Evolutionary conservation across 2,888 invertebrate genomes (phyloP).

Genomic region (Leptinotarsa rubiginosa): DNA sequence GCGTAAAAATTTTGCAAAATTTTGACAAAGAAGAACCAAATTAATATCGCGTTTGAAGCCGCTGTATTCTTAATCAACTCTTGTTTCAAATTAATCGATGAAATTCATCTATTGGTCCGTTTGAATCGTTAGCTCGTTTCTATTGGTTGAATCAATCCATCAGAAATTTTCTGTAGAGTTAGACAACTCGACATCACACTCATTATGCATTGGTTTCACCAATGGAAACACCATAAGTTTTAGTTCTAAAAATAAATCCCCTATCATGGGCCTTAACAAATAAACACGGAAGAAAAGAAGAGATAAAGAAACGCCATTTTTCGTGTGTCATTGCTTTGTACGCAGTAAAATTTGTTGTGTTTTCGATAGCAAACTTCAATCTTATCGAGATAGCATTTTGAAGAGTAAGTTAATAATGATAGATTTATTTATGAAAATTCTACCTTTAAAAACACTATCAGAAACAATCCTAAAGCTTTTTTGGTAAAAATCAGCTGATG

Average conservation of each 20-base stretch:
- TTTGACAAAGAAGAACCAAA: too few species aligned
- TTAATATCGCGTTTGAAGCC: too few species aligned
- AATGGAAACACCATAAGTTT: not conserved
- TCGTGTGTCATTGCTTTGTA: slow-evolving; percentile 49
- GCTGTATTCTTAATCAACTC: too few species aligned
- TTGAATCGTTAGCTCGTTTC: too few species aligned
- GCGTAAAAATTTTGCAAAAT: too few species aligned
- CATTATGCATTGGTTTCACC: too few species aligned
- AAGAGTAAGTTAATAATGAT: slow-evolving; percentile 37
- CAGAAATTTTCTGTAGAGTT: too few species aligned
- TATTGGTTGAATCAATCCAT: too few species aligned
- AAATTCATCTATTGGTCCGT: too few species aligned
- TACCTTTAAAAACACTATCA: not conserved
- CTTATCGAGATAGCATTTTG: slow-evolving; percentile 28
- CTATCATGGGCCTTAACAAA: slow-evolving; percentile 13
- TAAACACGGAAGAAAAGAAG: slow-evolving; percentile 30
- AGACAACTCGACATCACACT: too few species aligned
- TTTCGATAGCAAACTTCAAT: slow-evolving; percentile 38
- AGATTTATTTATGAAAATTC: not conserved
- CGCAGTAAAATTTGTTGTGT: slow-evolving; percentile 56
- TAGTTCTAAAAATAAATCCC: not conserved
- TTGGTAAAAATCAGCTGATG: slow-evolving; percentile 49
- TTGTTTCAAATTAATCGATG: too few species aligned
- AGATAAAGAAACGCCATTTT: slow-evolving; percentile 53
- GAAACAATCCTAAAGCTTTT: slow-evolving; percentile 26